Base-by-base conservation (phyloP, 2,888 invertebrate genomes). In the Ormyrus thymus region DNA sequence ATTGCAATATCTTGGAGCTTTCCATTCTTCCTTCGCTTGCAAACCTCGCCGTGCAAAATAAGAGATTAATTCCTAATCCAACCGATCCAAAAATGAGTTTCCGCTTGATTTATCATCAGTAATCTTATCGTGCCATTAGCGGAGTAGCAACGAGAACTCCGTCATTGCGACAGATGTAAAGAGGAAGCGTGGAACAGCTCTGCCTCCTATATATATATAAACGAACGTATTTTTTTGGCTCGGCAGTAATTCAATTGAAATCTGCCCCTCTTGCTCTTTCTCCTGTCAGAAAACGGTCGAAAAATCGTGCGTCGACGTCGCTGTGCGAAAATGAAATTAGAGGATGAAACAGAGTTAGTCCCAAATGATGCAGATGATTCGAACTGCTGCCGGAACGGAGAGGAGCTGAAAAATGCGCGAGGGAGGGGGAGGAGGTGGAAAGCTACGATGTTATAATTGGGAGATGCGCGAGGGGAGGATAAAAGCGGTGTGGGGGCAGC, bases 251-350 rank as follows among this genome's bases (percentile, higher is more conserved):
- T 84, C 85, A 87, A 87, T 88, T 86, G 86, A 86, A 86, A 87
- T 85, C 58, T 15, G 29, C 48, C 58, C 9, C 56, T 53, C 45
- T 51, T 48, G 13, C 43, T 45, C 45, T 10, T 7, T 48, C 51
- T 83, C 83, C 74, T 83, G 79, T 79, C 78, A 81, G 82, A 80
- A 87, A 86, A 87, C 88, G 87, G 88, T 86, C 85, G 85, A 89
- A 89, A 89, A 89, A 89, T 89, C 87, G 87, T 87, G 87, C 84
- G 86, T 76, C 78, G 81, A 83, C 50, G 51, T 55, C 82, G 83
- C 82, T 85, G 84, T 83, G 88, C 85, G 86, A 88, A 89, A 89
- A 89, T 89, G 85, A 85, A 88, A 89, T 89, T 87, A 87, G 82
- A 84, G 83, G 84, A 85, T 86, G 83, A 85, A 89, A 89, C 86